Conservation (phyloP, 2,113 vertebrate genomes). For the Antechinus stuartii region DNA sequence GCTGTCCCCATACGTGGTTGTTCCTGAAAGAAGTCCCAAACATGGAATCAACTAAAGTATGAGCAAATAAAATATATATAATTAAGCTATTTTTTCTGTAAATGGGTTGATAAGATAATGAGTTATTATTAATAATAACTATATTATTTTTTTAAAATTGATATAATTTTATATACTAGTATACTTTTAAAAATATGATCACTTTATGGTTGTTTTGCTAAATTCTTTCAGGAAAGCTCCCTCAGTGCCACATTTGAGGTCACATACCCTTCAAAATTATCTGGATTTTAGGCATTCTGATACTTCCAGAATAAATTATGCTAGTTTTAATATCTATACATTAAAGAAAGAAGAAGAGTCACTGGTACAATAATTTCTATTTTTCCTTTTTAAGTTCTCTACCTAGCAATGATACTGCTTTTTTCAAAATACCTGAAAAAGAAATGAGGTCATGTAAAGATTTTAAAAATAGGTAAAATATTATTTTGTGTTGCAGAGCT, state of each 20-base stretch:
- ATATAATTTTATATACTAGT: conserved; percentile 45
- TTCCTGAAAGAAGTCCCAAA: conserved; percentile 63
- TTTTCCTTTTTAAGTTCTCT: not conserved
- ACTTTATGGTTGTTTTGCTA: not conserved
- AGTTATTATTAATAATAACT: too few species aligned
- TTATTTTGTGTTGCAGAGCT: conserved; percentile 13
- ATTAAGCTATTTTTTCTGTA: conserved; percentile 40
- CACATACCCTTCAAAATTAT: not conserved
- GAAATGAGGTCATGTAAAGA: conserved; percentile 35
- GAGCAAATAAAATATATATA: conserved; percentile 76
- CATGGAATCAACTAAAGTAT: conserved; percentile 72
- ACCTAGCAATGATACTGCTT: not conserved
- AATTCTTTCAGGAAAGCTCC: not conserved
- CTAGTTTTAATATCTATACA: not conserved
- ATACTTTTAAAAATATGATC: not conserved
- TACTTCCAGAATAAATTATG: not conserved
- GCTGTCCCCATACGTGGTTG: conserved; percentile 64
- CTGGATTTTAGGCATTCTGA: not conserved
- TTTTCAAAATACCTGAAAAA: conserved; percentile 44
- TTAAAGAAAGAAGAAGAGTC: not conserved
- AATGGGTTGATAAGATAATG: conserved; percentile 47
- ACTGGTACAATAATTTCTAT: not conserved
- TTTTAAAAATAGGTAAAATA: not conserved
- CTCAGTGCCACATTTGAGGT: not conserved
- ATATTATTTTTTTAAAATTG: conserved; percentile 52